phyloP scores from a whole-genome alignment of 2,888 invertebrate species.

The Rotaria magnacalcarata region DNA sequence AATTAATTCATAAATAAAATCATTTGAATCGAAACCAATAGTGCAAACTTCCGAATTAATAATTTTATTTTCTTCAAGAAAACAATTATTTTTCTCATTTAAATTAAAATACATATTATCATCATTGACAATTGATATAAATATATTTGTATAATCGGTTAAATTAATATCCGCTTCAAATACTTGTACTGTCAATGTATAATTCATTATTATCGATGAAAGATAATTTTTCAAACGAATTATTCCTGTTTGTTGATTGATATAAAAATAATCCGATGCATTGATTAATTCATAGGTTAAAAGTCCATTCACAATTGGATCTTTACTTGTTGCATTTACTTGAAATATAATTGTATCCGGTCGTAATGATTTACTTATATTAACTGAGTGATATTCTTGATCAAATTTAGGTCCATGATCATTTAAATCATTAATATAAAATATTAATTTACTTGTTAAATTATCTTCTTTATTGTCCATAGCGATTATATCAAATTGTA shows the following conservation, averaged over 20 bases:
- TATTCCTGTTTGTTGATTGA: not conserved
- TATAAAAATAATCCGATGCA: not conserved
- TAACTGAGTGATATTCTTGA: not conserved
- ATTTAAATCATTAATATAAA: not conserved
- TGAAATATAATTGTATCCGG: not conserved
- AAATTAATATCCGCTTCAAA: constrained; percentile 9
- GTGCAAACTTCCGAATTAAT: not conserved
- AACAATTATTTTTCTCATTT: not conserved
- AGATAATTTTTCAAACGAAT: not conserved
- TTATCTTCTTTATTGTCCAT: not conserved
- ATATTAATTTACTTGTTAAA: not conserved
- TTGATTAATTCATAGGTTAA: not conserved
- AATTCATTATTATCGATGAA: not conserved
- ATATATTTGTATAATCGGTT: not conserved
- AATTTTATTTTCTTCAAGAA: not conserved
- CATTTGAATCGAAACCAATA: not conserved
- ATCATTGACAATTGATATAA: not conserved
- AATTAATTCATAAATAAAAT: constrained; percentile 7
- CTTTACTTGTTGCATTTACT: not conserved
- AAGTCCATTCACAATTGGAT: not conserved
- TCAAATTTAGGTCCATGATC: not conserved
- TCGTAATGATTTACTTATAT: not conserved
- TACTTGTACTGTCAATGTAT: not conserved
- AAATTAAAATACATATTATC: not conserved
- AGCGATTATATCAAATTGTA: not conserved